A percentile compares a stretch with the other conserved stretches of the same genome.
Conservation (phyloP, 2,888 invertebrate genomes). For the Myopa testacea region DNA sequence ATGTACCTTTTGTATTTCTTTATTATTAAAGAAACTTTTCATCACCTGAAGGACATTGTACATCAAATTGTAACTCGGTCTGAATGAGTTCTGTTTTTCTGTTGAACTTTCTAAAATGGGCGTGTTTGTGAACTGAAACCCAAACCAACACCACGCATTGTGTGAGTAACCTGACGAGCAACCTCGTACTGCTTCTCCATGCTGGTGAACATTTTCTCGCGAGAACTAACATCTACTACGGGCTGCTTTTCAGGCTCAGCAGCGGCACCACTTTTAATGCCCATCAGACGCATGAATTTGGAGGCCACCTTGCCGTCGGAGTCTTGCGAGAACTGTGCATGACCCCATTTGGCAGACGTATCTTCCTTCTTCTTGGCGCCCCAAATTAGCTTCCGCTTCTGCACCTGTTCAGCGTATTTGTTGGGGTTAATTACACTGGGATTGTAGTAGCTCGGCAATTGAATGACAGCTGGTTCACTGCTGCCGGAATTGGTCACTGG, state of each 20-base stretch:
- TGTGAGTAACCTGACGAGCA: slow-evolving; percentile 94
- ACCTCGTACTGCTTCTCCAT: slow-evolving; percentile 98
- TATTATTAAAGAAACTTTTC: neutral
- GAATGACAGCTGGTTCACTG: slow-evolving; percentile 50
- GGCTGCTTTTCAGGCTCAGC: slow-evolving; percentile 29
- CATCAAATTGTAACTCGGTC: slow-evolving; percentile 13
- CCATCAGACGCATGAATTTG: slow-evolving; percentile 97
- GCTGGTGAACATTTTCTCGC: slow-evolving; percentile 87
- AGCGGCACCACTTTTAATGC: slow-evolving; percentile 71
- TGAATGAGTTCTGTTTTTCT: neutral
- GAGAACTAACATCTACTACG: slow-evolving; percentile 62
- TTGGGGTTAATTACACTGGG: slow-evolving; percentile 79
- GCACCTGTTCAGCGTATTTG: slow-evolving; percentile 88
- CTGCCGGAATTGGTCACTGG: slow-evolving; percentile 46
- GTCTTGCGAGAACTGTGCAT: slow-evolving; percentile 88
- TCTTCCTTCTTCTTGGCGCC: slow-evolving; percentile 77
- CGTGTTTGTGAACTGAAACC: slow-evolving; percentile 77
- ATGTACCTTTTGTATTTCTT: neutral
- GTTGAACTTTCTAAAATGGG: slow-evolving; percentile 50
- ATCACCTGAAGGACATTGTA: neutral
- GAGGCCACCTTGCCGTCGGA: slow-evolving; percentile 91
- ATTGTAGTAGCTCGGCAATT: slow-evolving; percentile 79
- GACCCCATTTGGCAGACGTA: slow-evolving; percentile 77
- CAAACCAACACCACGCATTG: slow-evolving; percentile 89
- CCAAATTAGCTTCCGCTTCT: slow-evolving; percentile 94